These are phyloP conservation scores for Phrynocephalus guinanensis DNA, from an alignment of 2,797 vertebrate genomes.

Conservation along the genomic window DNA sequence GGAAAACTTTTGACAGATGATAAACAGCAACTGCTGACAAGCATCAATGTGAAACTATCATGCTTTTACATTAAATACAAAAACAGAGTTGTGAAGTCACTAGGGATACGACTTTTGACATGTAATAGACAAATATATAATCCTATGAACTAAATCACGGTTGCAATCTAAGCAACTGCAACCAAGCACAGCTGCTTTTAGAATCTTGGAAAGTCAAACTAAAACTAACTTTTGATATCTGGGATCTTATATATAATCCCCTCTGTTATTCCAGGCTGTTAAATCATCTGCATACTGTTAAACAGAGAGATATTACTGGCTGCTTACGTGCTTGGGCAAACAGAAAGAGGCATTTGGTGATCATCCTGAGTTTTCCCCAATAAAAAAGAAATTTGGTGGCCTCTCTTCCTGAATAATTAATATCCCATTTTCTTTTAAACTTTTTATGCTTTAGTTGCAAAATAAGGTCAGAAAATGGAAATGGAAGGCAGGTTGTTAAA, in stretches of 20 bases:
- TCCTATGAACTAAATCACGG: conserved; percentile 82
- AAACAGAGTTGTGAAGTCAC: conserved; percentile 89
- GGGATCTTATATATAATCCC: conserved; percentile 70
- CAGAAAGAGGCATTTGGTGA: conserved; percentile 58
- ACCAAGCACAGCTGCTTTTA: conserved; percentile 81
- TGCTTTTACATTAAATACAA: conserved; percentile 91
- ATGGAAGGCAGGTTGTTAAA: neutral
- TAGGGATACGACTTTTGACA: conserved; percentile 89
- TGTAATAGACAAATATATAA: conserved; percentile 84
- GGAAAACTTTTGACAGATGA: conserved; percentile 93
- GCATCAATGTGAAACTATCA: conserved; percentile 88
- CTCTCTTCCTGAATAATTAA: conserved; percentile 19
- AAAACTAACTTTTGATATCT: conserved; percentile 80
- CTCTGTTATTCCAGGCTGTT: conserved; percentile 51
- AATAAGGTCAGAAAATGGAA: conserved; percentile 10
- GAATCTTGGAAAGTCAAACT: conserved; percentile 79
- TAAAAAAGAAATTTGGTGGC: neutral
- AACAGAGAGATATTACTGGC: conserved; percentile 63
- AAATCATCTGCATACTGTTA: conserved; percentile 61
- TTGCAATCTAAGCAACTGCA: conserved; percentile 80
- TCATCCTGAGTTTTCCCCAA: conserved; percentile 20
- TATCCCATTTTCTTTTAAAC: neutral
- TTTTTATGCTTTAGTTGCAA: neutral
- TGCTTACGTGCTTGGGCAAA: conserved; percentile 35
- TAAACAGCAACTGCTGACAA: conserved; percentile 94